phyloP scores from a whole-genome alignment of 1,140 invertebrate species.

The Pseudomyrmex gracilis region DNA sequence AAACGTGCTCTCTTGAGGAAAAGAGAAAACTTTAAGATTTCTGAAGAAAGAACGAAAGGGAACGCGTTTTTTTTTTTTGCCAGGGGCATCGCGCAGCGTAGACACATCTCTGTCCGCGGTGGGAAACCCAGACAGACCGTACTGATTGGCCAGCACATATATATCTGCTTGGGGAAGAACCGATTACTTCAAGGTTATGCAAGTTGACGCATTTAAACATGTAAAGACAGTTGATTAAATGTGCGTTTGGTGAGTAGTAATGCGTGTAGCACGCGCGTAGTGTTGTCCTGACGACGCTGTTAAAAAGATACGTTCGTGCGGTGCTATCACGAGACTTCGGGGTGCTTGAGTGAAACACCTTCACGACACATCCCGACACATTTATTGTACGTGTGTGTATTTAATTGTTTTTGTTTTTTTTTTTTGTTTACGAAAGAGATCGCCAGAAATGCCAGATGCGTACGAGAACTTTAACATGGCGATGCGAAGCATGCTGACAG shows the following conservation, averaged over 20 bases:
- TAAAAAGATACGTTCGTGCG: background rate
- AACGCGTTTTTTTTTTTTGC: background rate
- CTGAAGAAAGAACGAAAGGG: too few relatives aligned
- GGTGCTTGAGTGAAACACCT: background rate
- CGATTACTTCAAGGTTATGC: constrained; percentile 71
- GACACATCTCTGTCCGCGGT: background rate
- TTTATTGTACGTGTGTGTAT: background rate
- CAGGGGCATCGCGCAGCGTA: background rate
- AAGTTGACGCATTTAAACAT: constrained; percentile 31
- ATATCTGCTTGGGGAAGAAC: constrained; percentile 69
- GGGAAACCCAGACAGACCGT: background rate
- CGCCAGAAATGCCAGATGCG: constrained; percentile 64
- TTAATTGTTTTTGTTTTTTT: background rate
- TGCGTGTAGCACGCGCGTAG: too few relatives aligned
- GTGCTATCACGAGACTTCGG: background rate
- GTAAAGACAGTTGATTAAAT: constrained; percentile 44
- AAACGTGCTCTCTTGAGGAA: too few relatives aligned
- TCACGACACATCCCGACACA: background rate
- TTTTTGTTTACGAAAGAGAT: background rate
- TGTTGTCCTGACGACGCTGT: background rate
- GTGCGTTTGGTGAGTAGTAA: constrained; percentile 43
- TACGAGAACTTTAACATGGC: constrained; percentile 63
- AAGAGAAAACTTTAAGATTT: too few relatives aligned
- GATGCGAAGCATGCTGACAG: constrained; percentile 9
- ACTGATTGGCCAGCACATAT: constrained; percentile 53